Evolutionary conservation across 2,113 vertebrate genomes (phyloP), one percentile per base, ranked within the genome.

Genomic region (Odocoileus hemionus): DNA sequence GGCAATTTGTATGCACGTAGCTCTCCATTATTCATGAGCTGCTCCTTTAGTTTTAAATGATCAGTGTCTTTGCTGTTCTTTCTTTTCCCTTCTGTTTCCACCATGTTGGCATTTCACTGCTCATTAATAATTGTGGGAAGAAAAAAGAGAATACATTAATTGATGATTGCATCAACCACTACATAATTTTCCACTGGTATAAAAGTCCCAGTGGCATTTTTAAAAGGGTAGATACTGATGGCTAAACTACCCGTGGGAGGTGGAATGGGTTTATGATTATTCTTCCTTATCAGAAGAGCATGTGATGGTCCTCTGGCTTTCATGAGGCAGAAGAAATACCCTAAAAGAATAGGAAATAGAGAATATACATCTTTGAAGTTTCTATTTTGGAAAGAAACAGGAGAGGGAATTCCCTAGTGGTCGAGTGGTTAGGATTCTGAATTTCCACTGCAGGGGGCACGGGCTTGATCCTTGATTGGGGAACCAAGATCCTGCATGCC

Each of bases 31-130:
- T 78, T 96, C 97, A 95, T 60, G 91, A 94, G 79, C 57, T 52
- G 55, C 21, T 88, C 95, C 88, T 95, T 97, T 80, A 74, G 94
- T 87, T 96, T 94, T 95, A 86, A 97, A 88, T 19, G 86, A 96
- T 94, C 78, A 61, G 61, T 26, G 87, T 86, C 85, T 97, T 96
- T 52, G 28, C 95, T 95, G 82, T 95, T 98, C 95, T 89, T 97
- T 94, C 94, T 94, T 97, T 82, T 97, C 54, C 92, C 96, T 98
- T 96, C 93, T 97, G 94, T 95, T 93, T 93, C 94, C 43, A 96
- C 83, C 86, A 95, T 96, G 92, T 94, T 97, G 96, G 52, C 82
- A 89, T 95, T 96, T 98, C 86, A 36, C 85, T 97, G 96, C 85
- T 97, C 93, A 96, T 96, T 96, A 97, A 96, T 94, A 97, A 79